Evolutionary conservation across 2,888 invertebrate genomes (phyloP), one percentile per base, ranked within the genome.

Genomic region (Dioctria linearis): DNA sequence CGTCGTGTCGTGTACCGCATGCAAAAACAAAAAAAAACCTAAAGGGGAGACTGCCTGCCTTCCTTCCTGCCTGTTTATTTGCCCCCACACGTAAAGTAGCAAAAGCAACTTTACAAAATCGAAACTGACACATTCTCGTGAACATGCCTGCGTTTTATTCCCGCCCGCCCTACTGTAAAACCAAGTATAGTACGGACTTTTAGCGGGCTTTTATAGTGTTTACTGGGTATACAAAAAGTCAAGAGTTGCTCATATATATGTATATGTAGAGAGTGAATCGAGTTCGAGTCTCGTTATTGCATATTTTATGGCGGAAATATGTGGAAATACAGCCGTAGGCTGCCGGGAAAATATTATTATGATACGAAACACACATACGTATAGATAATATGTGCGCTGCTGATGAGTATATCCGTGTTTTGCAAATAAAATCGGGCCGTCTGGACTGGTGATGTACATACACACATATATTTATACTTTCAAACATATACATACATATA

Each of bases 1-100:
- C 82, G 82, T 42, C 83, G 69, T 42, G 71, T 71, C 71, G 51
- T 80, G 39, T 80, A 66, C 66, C 65, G 67, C 57, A 79, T 79
- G 57, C 59, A 79, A 78, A 78, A 66, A 61, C 13, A n/a, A 42
- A 37, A 51, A 42, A 4, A 54, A 42, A 43, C 61, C 37, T 46
- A 57, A n/a, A 13, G 71, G 51, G 54, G 71, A 40, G 54, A 25
- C 51, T 71, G 39, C 25, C 3, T 43, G 25, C 46, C 65, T 65
- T 65, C n/a, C 39, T 11, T 9, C 65, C 65, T 13, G n/a, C 42
- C 42, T n/a, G 40, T 13, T 39, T n/a, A 11, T 11, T 6, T 9
- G 51, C 11, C 51, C 51, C 51, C 61, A 13, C 39, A 65, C 4
- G n/a, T n/a, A 51, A 11, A 49, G 43, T 8, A 67, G 25, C 43